Conservation (phyloP, 2,888 invertebrate species). For the Conops quadrifasciatus region DNA sequence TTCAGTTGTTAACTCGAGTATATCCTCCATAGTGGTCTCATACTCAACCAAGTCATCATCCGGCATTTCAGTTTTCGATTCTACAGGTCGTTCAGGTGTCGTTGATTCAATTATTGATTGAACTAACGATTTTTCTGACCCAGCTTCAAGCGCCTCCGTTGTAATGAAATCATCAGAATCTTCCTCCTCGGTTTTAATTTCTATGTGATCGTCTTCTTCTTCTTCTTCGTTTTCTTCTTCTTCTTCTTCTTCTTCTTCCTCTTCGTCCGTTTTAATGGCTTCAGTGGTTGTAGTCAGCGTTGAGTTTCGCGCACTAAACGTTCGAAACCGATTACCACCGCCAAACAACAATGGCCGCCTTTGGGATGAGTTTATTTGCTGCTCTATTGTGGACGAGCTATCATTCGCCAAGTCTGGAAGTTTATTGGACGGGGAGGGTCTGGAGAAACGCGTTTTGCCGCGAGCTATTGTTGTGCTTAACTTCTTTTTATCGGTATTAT, state of each 20-base stretch:
- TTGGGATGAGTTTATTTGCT: neutral
- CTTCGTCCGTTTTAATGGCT: constrained; percentile 17
- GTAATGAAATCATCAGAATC: neutral
- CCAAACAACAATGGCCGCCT: constrained; percentile 37
- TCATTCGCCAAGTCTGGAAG: neutral
- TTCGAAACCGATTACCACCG: constrained; percentile 38
- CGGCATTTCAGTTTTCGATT: constrained; percentile 16
- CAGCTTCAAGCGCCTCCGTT: constrained; percentile 20
- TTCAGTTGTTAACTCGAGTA: neutral
- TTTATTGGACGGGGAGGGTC: too few species aligned
- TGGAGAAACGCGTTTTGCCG: constrained; percentile 35
- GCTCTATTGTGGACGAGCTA: constrained; percentile 3
- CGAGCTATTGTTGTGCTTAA: neutral
- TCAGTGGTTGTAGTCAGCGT: constrained; percentile 28
- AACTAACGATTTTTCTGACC: neutral
- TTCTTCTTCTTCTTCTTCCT: constrained; percentile 25
- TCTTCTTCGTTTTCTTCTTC: constrained; percentile 8
- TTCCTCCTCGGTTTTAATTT: neutral
- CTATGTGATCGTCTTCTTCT: constrained; percentile 31
- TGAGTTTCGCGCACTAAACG: constrained; percentile 35
- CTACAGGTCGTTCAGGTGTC: constrained; percentile 19
- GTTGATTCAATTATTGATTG: neutral
- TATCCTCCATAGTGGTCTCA: constrained; percentile 19
- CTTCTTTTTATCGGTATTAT: constrained; percentile 11
- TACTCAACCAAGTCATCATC: neutral